Evolutionary conservation across 2,113 vertebrate species (phyloP).

Genomic region (Pandion haliaetus): DNA sequence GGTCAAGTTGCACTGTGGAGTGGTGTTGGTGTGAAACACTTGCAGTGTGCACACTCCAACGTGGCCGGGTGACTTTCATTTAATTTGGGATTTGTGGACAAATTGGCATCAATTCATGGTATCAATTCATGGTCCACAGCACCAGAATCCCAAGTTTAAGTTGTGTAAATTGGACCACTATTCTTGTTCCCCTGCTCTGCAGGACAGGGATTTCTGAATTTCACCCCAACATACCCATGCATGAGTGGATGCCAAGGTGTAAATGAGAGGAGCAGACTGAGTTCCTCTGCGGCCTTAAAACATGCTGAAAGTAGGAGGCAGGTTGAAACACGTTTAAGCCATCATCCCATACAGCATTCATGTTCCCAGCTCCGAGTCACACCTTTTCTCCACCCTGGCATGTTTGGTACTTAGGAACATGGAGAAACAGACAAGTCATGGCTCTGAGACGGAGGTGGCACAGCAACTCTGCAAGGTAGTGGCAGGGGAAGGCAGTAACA

Average conservation of each 20-base stretch:
- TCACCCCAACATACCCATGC: background rate
- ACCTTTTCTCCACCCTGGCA: background rate
- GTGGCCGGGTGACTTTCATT: background rate
- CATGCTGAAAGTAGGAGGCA: background rate
- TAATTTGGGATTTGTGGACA: background rate
- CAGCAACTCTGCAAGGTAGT: background rate
- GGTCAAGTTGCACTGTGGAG: background rate
- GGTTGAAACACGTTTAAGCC: background rate
- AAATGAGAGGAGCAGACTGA: background rate
- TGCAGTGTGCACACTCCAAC: background rate
- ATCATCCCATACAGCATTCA: fast-evolving
- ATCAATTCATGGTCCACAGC: background rate
- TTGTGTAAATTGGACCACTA: background rate
- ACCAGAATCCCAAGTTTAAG: background rate
- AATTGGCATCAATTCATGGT: background rate
- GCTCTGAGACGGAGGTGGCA: background rate
- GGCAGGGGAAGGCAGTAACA: background rate
- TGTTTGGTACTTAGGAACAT: background rate
- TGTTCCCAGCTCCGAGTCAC: background rate
- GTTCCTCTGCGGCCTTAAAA: background rate
- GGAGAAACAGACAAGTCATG: background rate
- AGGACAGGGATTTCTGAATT: background rate
- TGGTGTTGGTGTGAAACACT: background rate
- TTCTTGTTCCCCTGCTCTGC: background rate
- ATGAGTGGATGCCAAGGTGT: background rate